Base-by-base conservation (phyloP, 2,888 invertebrate species). In the Colostygia pectinataria region DNA sequence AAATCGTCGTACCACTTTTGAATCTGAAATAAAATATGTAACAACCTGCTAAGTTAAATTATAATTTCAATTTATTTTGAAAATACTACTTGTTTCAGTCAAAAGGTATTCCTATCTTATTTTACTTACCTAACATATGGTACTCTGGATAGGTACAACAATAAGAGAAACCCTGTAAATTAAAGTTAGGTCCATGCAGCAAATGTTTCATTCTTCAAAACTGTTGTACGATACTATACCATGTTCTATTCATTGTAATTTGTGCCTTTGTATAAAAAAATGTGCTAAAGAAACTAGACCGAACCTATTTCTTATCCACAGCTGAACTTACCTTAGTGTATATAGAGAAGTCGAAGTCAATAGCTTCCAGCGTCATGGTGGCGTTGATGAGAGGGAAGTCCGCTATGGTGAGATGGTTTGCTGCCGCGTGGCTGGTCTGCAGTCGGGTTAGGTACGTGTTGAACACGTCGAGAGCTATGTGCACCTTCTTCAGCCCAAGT, bases 331-430 rank as follows among this genome's bases (percentile, higher is more conserved):
- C 62, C 55, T 57, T 60, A 6, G 13, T n/a, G 28, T 62, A 63
- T 54, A 57, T 55, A 24, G 62, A 55, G 53, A 63, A 61, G 46
- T 58, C 60, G 42, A 58, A 65, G 41, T 36, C 55, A 14, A 60
- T 65, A 34, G 58, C 59, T 77, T 96, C 95, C 34, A 96, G 77
- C 39, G 94, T 93, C 88, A 95, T 92, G 0, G 94, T 95, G 0
- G 94, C 92, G 41, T 94, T 92, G 34, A 95, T 80, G 8, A 96
- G 83, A 24, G 93, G 93, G 63, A 95, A 94, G 80, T 96, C 95
- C 0, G 95, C 95, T 57, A 96, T 95, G 4, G 95, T 95, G 38
- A 95, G 66, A 56, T 92, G 79, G 64, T 94, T 92, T 44, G 91
- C 92, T 8, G 95, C 94, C 1, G 92, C 94, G 70, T 94, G 93